Percentiles rank a stretch among this genome's conserved stretches.
Conservation (phyloP, 1,140 invertebrate species). For the Platyura marginata region DNA sequence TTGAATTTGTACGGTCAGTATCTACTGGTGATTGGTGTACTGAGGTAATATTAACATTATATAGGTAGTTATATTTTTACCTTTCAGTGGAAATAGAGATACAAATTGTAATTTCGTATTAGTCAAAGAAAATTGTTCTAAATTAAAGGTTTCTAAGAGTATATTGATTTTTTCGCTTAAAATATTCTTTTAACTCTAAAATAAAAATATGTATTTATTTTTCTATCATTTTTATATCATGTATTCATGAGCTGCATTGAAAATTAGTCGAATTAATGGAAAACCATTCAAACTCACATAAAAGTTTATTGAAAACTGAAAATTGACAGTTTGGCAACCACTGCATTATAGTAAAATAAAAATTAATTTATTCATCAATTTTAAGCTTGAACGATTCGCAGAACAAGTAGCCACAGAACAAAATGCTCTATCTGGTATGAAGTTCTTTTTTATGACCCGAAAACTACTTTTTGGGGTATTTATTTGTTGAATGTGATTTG, state of each 20-base stretch:
- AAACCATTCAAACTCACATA: too few species aligned
- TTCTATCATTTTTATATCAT: not conserved
- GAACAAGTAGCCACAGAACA: not conserved
- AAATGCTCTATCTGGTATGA: not conserved
- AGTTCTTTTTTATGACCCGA: slow-evolving; percentile 1
- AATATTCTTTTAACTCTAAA: too few species aligned
- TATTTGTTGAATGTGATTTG: too few species aligned
- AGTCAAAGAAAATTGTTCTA: too few species aligned
- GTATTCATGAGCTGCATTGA: not conserved
- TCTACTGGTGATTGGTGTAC: slow-evolving; percentile 30
- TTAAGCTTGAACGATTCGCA: not conserved
- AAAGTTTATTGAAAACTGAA: too few species aligned
- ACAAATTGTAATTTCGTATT: too few species aligned
- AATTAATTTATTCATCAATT: not conserved
- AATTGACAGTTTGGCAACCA: too few species aligned
- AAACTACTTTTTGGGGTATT: not conserved
- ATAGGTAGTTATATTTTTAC: too few species aligned
- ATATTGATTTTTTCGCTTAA: too few species aligned
- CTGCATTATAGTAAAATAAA: too few species aligned
- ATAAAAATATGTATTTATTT: not conserved
- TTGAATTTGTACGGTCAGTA: slow-evolving; percentile 32
- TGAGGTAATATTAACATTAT: slow-evolving; percentile 28
- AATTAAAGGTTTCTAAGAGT: too few species aligned
- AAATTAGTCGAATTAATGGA: not conserved
- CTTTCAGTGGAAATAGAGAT: too few species aligned